Base-by-base conservation (phyloP, 2,888 invertebrate genomes). In the Meandrusa payeni region DNA sequence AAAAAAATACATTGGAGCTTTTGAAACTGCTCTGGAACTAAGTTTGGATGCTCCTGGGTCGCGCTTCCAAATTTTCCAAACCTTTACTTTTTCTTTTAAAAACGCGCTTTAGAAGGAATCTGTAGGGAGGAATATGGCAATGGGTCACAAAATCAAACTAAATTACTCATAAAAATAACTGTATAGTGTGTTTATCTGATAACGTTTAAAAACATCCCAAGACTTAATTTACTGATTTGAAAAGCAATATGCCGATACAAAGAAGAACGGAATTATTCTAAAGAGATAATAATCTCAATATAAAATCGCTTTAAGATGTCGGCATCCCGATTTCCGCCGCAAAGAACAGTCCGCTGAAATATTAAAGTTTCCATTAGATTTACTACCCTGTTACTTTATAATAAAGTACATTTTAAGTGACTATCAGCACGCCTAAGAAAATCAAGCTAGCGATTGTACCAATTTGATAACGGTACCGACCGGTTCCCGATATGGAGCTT, bases 261-360 rank as follows among this genome's bases (percentile, higher is more conserved):
- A 31, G 24, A 5, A 23, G 23, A 1, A 10, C 10, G 9, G 36
- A 29, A 19, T 36, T 19, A 36, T 24, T 31, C 11, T 19, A 19
- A 22, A 22, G 12, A 42, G 36, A 42, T 42, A 42, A 23, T 29
- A 12, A 34, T 42, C 17, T 12, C 12, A 5, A 23, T 24, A 19
- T 19, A 19, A 42, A 42, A 31, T 24, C 29, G 15, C 36, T 29
- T 42, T 17, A 36, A 22, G 41, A 41, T 28, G 29, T 40, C 31
- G 23, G 24, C 24, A 40, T 24, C 11, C 13, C 23, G 7, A 34
- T 6, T 11, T 11, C 4, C n/a, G 17, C 17, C 36, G 17, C 36
- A 26, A 27, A 34, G 12, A 13, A 26, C 7, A n/a, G n/a, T n/a
- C n/a, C n/a, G n/a, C n/a, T n/a, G n/a, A n/a, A n/a, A n/a, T n/a